A percentile compares a stretch with the other conserved stretches of the same genome.
Evolutionary conservation across 2,888 invertebrate genomes (phyloP).

Genomic region (Nemotelus pantherinus): DNA sequence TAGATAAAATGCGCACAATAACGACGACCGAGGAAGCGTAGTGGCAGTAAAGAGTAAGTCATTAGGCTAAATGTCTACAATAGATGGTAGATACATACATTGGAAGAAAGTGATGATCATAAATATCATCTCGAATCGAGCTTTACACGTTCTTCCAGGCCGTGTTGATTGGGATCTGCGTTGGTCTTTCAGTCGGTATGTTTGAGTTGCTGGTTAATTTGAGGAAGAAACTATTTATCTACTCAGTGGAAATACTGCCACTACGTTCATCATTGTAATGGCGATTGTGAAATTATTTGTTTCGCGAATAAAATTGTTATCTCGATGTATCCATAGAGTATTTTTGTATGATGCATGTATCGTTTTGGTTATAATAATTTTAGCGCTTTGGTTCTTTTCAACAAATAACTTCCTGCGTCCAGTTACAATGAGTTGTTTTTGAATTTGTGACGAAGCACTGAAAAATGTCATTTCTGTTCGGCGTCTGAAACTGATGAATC

Average conservation of each 20-base stretch:
- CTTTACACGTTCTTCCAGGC: neutral
- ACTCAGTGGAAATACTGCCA: neutral
- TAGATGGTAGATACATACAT: neutral
- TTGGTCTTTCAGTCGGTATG: slow-evolving; percentile 8
- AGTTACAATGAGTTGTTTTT: too few species aligned
- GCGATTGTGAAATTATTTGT: slow-evolving; percentile 7
- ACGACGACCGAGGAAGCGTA: neutral
- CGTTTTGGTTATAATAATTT: neutral
- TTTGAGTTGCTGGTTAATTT: slow-evolving; percentile 12
- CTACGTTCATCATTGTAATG: slow-evolving; percentile 6
- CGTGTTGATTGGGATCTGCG: neutral
- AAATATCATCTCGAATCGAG: slow-evolving; percentile 4
- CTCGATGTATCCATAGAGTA: neutral
- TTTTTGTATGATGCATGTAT: neutral
- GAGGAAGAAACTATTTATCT: slow-evolving; percentile 38
- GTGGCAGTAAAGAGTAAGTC: slow-evolving; percentile 19
- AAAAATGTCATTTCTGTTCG: too few species aligned
- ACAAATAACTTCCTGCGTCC: too few species aligned
- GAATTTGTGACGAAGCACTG: too few species aligned
- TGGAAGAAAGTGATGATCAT: slow-evolving; percentile 24
- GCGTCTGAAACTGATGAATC: too few species aligned
- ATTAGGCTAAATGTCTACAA: slow-evolving; percentile 7
- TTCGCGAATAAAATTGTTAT: slow-evolving; percentile 4
- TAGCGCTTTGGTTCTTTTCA: too few species aligned
- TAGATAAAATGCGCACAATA: neutral